Base-by-base conservation (phyloP, 1,140 invertebrate species). In the Odontomachus brunneus region DNA sequence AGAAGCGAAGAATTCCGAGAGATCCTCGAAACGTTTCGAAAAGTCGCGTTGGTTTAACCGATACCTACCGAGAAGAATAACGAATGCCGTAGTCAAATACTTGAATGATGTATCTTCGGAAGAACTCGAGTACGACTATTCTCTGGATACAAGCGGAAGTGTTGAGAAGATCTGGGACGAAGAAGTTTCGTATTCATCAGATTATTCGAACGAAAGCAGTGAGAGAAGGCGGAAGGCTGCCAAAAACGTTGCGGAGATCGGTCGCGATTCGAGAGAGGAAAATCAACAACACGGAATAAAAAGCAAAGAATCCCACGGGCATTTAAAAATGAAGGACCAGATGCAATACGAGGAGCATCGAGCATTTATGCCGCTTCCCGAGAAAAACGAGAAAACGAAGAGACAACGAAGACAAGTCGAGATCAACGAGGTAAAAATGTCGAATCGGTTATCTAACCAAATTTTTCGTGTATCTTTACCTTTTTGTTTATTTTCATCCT, bases 401-500 rank as follows among this genome's bases (percentile, higher is more conserved):
- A 83, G 85, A 11, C 26, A 9, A 7, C 66, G 38, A 11, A 87
- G 85, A 24, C 44, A 83, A 33, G n/a, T 71, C 1, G 17, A 5
- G 11, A 60, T 53, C 9, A 22, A 51, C 63, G 2, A 65, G 73
- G 73, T 75, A 51, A 75, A n/a, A 44, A 22, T 65, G 51, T 75
- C 55, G 0, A 57, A 57, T 33, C n/a, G 2, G 17, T 62, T 26
- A 17, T 5, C 38, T 33, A 44, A 44, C 9, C 3, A 44, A 44
- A 11, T 44, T 44, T 44, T 63, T 49, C 24, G 26, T 59, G 22
- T 75, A 24, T 75, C 15, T 33, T 44, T 73, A 12, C 5, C 22
- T 15, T 15, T 12, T 71, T 55, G 22, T 29, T 29, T 51, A 33
- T n/a, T 33, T 44, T 24, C 38, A 44, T 26, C 59, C 14, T 59